These are phyloP conservation scores for Eupelmus urozonus DNA, from an alignment of 2,888 invertebrate genomes.

Conservation along the genomic window DNA sequence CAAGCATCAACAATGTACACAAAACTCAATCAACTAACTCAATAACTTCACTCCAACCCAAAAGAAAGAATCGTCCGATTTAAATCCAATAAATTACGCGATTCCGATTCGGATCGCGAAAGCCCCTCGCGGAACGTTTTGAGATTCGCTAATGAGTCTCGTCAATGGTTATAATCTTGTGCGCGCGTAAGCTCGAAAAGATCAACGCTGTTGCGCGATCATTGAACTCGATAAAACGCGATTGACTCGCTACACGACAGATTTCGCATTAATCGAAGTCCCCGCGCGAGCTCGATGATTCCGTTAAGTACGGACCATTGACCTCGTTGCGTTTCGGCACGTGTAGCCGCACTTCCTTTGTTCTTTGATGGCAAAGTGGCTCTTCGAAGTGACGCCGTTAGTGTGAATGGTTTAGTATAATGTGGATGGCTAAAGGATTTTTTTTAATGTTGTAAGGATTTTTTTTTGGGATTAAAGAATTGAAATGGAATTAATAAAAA, in stretches of 20 bases:
- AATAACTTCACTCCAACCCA: not conserved
- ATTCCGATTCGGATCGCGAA: not conserved
- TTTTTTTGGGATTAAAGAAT: too few relatives aligned
- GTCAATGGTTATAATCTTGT: slow-evolving; percentile 17
- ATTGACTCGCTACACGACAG: slow-evolving; percentile 7
- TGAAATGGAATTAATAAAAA: too few relatives aligned
- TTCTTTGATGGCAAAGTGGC: not conserved
- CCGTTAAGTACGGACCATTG: not conserved
- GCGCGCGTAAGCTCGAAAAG: not conserved
- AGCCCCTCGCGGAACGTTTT: not conserved
- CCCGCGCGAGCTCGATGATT: too few relatives aligned
- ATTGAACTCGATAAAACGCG: slow-evolving; percentile 39
- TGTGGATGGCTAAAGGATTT: too few relatives aligned
- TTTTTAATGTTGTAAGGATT: too few relatives aligned
- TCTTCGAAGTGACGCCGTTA: not conserved
- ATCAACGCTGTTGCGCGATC: slow-evolving; percentile 31
- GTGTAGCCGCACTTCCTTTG: not conserved
- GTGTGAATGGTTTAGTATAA: not conserved
- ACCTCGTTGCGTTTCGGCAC: slow-evolving; percentile 6
- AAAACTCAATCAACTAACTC: not conserved
- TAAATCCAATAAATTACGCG: slow-evolving; percentile 13
- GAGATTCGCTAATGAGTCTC: slow-evolving; percentile 11
- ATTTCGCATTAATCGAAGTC: slow-evolving; percentile 29
- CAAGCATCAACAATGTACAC: not conserved
- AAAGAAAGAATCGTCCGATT: slow-evolving; percentile 3